Percentiles rank a stretch among this genome's conserved stretches.
phyloP scores from a whole-genome alignment of 2,888 invertebrate genomes.

The Lepidochrysops patricia region DNA sequence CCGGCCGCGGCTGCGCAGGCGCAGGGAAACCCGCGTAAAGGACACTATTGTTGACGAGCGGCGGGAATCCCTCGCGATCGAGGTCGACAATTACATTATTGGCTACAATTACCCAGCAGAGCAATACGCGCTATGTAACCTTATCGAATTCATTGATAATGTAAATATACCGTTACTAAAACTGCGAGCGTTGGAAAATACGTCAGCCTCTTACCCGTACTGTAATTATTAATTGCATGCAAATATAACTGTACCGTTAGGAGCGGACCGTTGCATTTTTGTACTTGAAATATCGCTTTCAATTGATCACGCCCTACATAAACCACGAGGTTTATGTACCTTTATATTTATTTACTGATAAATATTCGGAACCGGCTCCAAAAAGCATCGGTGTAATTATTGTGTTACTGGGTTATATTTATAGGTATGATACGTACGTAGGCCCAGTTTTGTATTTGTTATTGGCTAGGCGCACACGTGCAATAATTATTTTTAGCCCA shows the following conservation, averaged over 20 bases:
- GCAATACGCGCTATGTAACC: background rate
- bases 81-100: background rate
- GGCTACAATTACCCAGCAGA: background rate
- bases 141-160: constrained; percentile 1
- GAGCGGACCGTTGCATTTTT: constrained; percentile 22
- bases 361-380: too few relatives aligned
- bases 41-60: constrained; percentile 11
- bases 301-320: background rate
- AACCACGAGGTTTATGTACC: background rate
- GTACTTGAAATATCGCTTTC: background rate
- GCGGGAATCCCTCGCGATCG: constrained; percentile 8
- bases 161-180: constrained; percentile 1
- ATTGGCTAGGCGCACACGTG: too few relatives aligned
- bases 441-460: too few relatives aligned
- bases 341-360: background rate
- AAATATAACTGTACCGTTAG: constrained; percentile 23
- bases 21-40: constrained; percentile 45
- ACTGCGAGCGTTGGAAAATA: constrained; percentile 17
- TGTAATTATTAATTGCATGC: constrained; percentile 19
- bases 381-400: too few relatives aligned
- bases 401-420: too few relatives aligned
- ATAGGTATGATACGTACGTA: too few relatives aligned
- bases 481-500: too few relatives aligned
- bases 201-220: constrained; percentile 18
- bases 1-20: constrained; percentile 10